Conservation (phyloP, 2,113 vertebrate species). For the Ciconia stormi region DNA sequence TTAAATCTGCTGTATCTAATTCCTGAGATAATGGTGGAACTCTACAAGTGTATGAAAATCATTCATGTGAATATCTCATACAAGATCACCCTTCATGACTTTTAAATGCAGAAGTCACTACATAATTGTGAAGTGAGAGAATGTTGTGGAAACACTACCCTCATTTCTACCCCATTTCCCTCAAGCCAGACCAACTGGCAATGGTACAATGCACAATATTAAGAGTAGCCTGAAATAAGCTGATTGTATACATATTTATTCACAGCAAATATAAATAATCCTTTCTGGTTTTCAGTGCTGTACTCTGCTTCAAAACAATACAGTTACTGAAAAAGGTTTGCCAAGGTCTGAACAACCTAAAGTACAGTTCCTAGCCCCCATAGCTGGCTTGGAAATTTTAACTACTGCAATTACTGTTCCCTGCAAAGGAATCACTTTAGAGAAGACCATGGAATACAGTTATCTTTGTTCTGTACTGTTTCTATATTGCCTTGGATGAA, state of each 20-base stretch:
- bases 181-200: background rate
- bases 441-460: background rate
- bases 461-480: background rate
- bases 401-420: slow-evolving; percentile 31
- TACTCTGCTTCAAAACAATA: slow-evolving; percentile 33
- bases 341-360: slow-evolving; percentile 10
- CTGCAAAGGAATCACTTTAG: slow-evolving; percentile 26
- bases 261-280: background rate
- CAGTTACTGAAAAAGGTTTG: slow-evolving; percentile 4
- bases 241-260: background rate
- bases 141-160: background rate
- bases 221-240: background rate
- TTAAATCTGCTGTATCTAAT: background rate
- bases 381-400: slow-evolving; percentile 43
- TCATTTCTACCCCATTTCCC: background rate
- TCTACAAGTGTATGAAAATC: background rate
- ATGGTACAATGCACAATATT: background rate
- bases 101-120: background rate
- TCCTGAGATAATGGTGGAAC: background rate
- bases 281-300: background rate
- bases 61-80: background rate
- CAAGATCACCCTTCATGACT: background rate
- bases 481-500: background rate
- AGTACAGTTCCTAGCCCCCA: background rate
- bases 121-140: background rate